Conservation (phyloP, 2,797 vertebrate species). For the Phrynocephalus guinanensis region DNA sequence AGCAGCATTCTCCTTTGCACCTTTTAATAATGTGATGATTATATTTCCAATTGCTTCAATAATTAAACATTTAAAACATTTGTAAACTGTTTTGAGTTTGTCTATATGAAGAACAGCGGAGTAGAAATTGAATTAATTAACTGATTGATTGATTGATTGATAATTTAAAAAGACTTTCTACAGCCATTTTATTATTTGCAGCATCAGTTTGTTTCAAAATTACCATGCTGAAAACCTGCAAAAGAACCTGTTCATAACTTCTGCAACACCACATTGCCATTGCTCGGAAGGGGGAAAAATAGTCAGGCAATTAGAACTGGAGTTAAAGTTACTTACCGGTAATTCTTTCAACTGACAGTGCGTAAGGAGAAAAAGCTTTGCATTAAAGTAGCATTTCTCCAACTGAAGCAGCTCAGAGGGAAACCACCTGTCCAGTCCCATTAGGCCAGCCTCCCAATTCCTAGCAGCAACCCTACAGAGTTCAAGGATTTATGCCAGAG, state of each 20-base stretch:
- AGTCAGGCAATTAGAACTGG: not conserved
- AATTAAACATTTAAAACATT: no score
- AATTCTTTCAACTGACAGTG: not conserved
- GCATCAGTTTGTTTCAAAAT: not conserved
- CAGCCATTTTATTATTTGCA: not conserved
- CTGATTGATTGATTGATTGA: no score
- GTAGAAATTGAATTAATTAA: no score
- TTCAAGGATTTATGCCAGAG: slow-evolving; percentile 12
- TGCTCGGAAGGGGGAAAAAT: no score
- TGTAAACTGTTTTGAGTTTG: no score
- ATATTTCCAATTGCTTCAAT: no score
- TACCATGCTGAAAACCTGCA: not conserved
- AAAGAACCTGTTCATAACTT: not conserved
- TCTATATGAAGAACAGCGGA: no score
- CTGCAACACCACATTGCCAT: not conserved
- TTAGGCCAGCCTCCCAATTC: not conserved
- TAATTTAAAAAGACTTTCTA: no score
- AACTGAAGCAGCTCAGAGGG: not conserved
- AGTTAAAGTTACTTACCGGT: not conserved
- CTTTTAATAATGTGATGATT: no score
- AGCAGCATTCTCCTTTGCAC: no score
- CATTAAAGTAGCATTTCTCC: slow-evolving; percentile 18
- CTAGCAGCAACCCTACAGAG: slow-evolving; percentile 19
- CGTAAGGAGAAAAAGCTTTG: no score
- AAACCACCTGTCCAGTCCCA: slow-evolving; percentile 24